A percentile compares a stretch with the other conserved stretches of the same genome.
Evolutionary conservation across 2,113 vertebrate species (phyloP).

Genomic region (Polyodon spathula): DNA sequence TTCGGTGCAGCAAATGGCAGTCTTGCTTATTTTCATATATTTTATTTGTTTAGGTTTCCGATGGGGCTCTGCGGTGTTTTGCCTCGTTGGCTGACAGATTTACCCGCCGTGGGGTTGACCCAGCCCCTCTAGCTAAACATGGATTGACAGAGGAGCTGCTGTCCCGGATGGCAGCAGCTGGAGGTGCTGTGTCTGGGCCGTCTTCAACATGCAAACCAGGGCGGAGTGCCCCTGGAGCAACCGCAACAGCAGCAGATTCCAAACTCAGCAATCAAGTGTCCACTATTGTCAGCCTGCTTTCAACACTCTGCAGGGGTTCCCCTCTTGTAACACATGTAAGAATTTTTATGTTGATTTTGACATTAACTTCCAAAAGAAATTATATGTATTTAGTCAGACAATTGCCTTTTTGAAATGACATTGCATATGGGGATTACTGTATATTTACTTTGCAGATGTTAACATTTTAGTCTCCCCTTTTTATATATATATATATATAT

Average conservation of each 20-base stretch:
- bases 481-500: no score
- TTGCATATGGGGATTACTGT: no score
- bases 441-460: no score
- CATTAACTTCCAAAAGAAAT: no score
- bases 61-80: slow-evolving; percentile 91
- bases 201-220: slow-evolving; percentile 86
- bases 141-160: slow-evolving; percentile 91
- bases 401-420: no score
- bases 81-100: slow-evolving; percentile 93
- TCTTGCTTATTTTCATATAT: neutral
- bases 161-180: slow-evolving; percentile 93
- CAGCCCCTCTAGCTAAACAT: slow-evolving; percentile 93
- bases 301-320: slow-evolving; percentile 92
- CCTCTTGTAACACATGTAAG: slow-evolving; percentile 94
- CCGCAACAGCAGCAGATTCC: slow-evolving; percentile 77
- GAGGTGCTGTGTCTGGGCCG: slow-evolving; percentile 72
- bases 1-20: no score
- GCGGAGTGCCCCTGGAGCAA: slow-evolving; percentile 72
- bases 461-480: no score
- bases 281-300: slow-evolving; percentile 95
- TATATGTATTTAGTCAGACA: no score
- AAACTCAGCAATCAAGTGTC: slow-evolving; percentile 98
- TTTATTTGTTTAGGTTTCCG: slow-evolving; percentile 69
- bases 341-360: no score
- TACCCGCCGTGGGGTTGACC: slow-evolving; percentile 96